A percentile compares a stretch with the other conserved stretches of the same genome.
phyloP scores from a whole-genome alignment of 1,140 invertebrate species.

The Pogonomyrmex barbatus region DNA sequence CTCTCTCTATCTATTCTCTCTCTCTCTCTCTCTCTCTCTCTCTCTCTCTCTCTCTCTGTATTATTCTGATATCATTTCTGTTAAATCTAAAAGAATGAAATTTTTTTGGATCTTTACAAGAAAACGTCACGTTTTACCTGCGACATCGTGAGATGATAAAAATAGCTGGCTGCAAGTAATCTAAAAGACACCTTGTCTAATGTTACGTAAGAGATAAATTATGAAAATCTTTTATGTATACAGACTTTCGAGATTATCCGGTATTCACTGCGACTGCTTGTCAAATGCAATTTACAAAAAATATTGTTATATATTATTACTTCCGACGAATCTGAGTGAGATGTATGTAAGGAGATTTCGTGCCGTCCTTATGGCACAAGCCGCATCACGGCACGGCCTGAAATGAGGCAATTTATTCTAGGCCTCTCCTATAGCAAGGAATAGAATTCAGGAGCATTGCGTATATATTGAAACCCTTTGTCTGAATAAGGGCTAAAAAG shows the following conservation, averaged over 20 bases:
- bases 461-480: constrained; percentile 28
- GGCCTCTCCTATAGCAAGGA: not conserved
- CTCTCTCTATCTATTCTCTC: constrained; percentile 20
- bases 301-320: constrained; percentile 7
- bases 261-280: not conserved
- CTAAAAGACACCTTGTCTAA: not conserved
- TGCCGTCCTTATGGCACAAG: constrained; percentile 1
- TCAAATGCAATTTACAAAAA: constrained; percentile 7
- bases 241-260: not conserved
- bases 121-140: not conserved
- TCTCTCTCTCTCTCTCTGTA: not conserved
- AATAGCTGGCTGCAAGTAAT: not conserved
- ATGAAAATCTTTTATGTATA: not conserved
- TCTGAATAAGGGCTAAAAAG: constrained; percentile 43
- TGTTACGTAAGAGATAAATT: not conserved
- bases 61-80: constrained; percentile 20
- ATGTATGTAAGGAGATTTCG: constrained; percentile 34
- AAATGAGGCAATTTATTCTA: constrained; percentile 44
- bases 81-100: constrained; percentile 2
- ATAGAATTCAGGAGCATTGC: not conserved
- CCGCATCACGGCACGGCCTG: constrained; percentile 7
- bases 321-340: constrained; percentile 19
- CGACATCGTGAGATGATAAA: not conserved
- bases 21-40: constrained; percentile 11
- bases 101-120: not conserved